Conservation (phyloP, 1,140 invertebrate genomes). For the Bombus pascuorum region DNA sequence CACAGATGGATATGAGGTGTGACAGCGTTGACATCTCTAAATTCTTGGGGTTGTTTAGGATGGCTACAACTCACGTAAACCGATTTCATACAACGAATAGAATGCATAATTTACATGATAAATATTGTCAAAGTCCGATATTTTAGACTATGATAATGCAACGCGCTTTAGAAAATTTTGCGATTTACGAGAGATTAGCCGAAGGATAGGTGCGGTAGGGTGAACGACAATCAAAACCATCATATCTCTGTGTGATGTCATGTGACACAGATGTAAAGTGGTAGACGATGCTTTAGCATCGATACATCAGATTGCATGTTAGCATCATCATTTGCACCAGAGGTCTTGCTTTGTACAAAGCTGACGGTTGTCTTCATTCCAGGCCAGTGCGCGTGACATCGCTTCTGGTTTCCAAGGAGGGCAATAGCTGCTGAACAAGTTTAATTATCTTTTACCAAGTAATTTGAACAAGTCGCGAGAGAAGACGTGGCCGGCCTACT, state of each 20-base stretch:
- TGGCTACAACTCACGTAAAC: conserved; percentile 68
- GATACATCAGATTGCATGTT: conserved; percentile 79
- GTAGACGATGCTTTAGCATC: conserved; percentile 79
- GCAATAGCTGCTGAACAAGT: conserved; percentile 82
- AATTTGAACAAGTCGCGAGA: conserved; percentile 72
- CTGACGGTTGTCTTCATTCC: conserved; percentile 73
- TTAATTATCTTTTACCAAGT: conserved; percentile 81
- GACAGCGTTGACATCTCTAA: conserved; percentile 81
- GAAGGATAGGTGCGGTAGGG: conserved; percentile 69
- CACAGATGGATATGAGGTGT: conserved; percentile 82
- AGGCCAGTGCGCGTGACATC: conserved; percentile 73
- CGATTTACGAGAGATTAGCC: conserved; percentile 70
- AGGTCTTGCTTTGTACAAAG: conserved; percentile 77
- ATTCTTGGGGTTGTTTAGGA: conserved; percentile 64
- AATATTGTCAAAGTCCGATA: neutral
- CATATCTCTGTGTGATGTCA: conserved; percentile 82
- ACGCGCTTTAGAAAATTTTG: neutral
- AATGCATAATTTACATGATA: neutral
- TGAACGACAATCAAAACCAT: conserved; percentile 81
- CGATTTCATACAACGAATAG: conserved; percentile 5
- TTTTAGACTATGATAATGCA: neutral
- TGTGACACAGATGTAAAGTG: conserved; percentile 81
- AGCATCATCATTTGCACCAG: conserved; percentile 75
- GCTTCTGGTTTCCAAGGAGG: conserved; percentile 82
- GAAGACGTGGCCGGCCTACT: conserved; percentile 80